Evolutionary conservation across 2,113 vertebrate species (phyloP), one percentile per base, ranked within the genome.

Genomic region (Paedocypris sp.): DNA sequence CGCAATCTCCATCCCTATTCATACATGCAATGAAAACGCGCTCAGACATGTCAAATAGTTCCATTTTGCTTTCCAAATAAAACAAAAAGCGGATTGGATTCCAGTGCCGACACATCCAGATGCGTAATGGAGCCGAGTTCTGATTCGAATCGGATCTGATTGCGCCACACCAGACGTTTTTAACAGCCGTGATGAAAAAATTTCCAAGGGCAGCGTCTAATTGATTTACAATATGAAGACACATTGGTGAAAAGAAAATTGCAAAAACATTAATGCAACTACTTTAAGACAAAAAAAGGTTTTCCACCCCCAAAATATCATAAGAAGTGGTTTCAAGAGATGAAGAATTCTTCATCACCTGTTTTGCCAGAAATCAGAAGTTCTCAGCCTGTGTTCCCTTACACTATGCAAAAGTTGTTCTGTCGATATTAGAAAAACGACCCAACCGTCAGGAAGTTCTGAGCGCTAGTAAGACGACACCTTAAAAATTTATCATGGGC

Each of bases 401-500:
- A 63, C 69, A 64, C 66, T 73, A 78, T 71, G 65, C 69, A 77
- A 80, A 64, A n/a, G 74, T 66, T 68, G 72, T 77, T 79, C 78
- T 77, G 72, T 77, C 78, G 82, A 81, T 79, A 82, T 83, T 86
- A 81, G 79, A 67, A 69, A 72, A n/a, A n/a, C n/a, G n/a, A n/a
- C n/a, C n/a, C n/a, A n/a, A 74, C 68, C 79, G 79, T 81, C 77
- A 76, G 79, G 76, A 81, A 70, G 73, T 77, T 79, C 72, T 75
- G 73, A 75, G 71, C 75, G 64, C 78, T 75, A 78, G 80, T 85
- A 82, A 87, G 78, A 80, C 83, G 83, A 85, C 77, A 82, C 81
- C 69, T 66, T 62, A 74, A n/a, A n/a, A 82, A 78, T 86, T 84
- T 82, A 87, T 85, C 82, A 84, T 75, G 80, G 81, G 78, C 81